phyloP scores from a whole-genome alignment of 2,113 vertebrate species.

The Rhinichthys klamathensis region DNA sequence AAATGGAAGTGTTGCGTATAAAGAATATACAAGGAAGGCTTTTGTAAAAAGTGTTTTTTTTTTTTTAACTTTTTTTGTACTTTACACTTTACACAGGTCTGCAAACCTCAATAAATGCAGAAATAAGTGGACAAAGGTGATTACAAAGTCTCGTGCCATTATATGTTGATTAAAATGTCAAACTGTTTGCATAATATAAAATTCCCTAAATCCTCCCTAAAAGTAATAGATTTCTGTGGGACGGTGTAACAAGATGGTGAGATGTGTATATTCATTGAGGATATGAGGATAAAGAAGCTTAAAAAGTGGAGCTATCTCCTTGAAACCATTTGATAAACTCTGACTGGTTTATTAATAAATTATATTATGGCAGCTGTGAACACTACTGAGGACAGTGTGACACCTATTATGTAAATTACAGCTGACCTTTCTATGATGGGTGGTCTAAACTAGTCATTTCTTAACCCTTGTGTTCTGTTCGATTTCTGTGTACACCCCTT shows the following conservation, averaged over 20 bases:
- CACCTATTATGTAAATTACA: constrained; percentile 33
- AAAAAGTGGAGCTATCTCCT: background rate
- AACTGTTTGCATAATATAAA: background rate
- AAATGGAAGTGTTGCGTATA: background rate
- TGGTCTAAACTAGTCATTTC: background rate
- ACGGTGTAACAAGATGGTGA: background rate
- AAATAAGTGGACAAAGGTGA: constrained; percentile 12
- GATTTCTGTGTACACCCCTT: too few species aligned
- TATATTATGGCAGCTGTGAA: constrained; percentile 1
- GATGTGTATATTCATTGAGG: background rate
- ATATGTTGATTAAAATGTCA: constrained; percentile 11
- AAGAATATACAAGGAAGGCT: background rate
- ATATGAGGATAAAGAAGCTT: background rate
- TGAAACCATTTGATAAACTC: background rate
- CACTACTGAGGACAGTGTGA: constrained; percentile 26
- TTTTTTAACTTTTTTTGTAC: background rate
- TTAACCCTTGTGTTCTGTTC: too few species aligned
- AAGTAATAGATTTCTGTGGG: background rate
- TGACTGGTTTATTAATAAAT: background rate
- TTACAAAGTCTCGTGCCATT: background rate
- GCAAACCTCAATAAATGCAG: background rate
- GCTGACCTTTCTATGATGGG: constrained; percentile 27
- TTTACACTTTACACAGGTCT: background rate
- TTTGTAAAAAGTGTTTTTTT: background rate
- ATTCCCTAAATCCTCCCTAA: background rate